Evolutionary conservation across 2,797 vertebrate genomes (phyloP), one percentile per base, ranked within the genome.

Genomic region (Epinephelus awoara): DNA sequence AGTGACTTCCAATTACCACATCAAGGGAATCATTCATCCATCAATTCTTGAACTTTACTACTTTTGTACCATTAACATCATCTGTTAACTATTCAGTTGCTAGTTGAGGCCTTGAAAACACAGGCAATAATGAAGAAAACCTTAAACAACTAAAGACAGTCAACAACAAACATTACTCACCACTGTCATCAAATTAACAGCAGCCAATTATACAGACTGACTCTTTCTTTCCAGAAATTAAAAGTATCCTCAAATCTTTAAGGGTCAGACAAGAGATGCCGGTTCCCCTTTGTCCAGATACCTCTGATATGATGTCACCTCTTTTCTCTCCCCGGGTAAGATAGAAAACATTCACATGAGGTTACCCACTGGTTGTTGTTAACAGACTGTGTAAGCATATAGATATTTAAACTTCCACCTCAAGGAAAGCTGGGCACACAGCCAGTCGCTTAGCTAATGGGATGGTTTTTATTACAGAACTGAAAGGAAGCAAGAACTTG

Each of bases 371-470:
- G 80, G 61, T 76, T 91, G 85, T 80, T 89, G 85, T 88, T 80
- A 64, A 80, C 81, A 68, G 67, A 66, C 84, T 44, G 77, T 89
- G 88, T 84, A 82, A 91, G 73, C 65, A 75, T 85, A 88, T 73
- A 88, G 82, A 90, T 83, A 88, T 91, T 89, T 80, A 65, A 80
- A 80, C 77, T 68, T 91, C 85, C 77, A 85, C 86, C 87, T 84
- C 57, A 18, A 84, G 79, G 82, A 88, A 82, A 75, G 70, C 87
- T 11, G 72, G 92, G 91, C 86, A 5, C n/a, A 0, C 50, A 0
- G 91, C 92, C 92, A 93, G 67, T 1, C 63, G 74, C 78, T 92
- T 58, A 79, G 88, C 86, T 88, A 90, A 91, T 85, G 77, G 85
- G 78, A 91, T 81, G 85, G 50, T 70, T 90, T 91, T 90, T 79